phyloP scores from a whole-genome alignment of 30 jellyfish, hydroid and myxozoan genomes.

The Hydra vulgaris region DNA sequence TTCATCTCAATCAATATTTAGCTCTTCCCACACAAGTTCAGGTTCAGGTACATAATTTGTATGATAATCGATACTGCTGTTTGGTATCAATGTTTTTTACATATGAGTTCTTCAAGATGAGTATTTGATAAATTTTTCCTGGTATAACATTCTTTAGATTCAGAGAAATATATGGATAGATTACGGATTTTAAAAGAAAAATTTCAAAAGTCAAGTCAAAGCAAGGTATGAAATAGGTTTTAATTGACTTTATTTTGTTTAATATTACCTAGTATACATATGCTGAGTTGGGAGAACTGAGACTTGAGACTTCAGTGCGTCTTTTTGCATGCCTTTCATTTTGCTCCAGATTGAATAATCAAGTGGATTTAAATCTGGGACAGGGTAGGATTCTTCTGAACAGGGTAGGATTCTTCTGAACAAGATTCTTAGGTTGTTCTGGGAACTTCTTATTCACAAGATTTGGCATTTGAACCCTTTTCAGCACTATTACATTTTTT shows the following conservation, averaged over 20 bases:
- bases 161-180: constrained; percentile 36
- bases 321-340: neutral
- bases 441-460: no score
- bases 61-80: neutral
- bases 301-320: no score
- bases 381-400: no score
- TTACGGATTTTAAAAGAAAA: constrained; percentile 23
- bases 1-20: neutral
- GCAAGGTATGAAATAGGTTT: constrained; percentile 4
- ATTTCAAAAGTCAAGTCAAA: neutral
- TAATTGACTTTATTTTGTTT: neutral
- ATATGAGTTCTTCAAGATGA: neutral
- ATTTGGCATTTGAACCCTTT: no score
- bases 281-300: no score
- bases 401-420: no score
- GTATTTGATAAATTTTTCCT: neutral
- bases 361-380: neutral
- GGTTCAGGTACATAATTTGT: neutral
- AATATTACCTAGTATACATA: neutral
- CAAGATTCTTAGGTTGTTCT: no score
- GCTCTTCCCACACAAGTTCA: neutral
- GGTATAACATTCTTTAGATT: constrained; percentile 12
- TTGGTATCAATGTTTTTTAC: neutral
- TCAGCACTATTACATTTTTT: no score
- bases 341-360: neutral